Percentiles rank a stretch among this genome's conserved stretches.
Conservation (phyloP, 1,140 invertebrate species). For the Plectrocnemia conspersa region DNA sequence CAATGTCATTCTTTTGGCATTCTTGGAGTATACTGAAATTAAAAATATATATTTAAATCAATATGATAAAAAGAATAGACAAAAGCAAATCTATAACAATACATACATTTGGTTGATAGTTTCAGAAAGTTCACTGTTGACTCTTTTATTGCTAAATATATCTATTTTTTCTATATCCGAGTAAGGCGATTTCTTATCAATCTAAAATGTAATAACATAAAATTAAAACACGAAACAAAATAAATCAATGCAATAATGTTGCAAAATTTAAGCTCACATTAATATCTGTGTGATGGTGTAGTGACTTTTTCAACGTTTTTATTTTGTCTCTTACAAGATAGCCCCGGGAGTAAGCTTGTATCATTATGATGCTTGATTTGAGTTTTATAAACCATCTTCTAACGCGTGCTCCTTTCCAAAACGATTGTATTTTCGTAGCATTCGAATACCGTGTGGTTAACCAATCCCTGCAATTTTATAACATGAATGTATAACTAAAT, state of each 20-base stretch:
- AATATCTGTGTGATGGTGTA: no score
- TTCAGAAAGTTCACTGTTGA: not conserved
- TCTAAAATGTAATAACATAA: no score
- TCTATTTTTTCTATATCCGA: not conserved
- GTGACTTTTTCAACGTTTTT: slow-evolving; percentile 25
- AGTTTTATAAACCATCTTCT: slow-evolving; percentile 65
- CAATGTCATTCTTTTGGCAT: slow-evolving; percentile 36
- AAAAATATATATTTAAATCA: not conserved
- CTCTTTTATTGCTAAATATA: not conserved
- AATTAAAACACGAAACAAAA: no score
- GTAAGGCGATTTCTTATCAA: no score
- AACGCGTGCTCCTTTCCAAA: slow-evolving; percentile 65
- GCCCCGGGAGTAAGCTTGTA: slow-evolving; percentile 71
- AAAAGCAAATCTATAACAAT: not conserved
- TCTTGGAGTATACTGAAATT: slow-evolving; percentile 22
- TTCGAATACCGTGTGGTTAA: slow-evolving; percentile 51
- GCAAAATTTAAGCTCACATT: no score
- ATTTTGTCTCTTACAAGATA: slow-evolving; percentile 45
- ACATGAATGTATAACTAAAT: not conserved
- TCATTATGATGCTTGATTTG: slow-evolving; percentile 53
- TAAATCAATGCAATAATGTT: no score
- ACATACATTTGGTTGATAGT: not conserved
- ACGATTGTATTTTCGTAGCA: slow-evolving; percentile 69
- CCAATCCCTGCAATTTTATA: slow-evolving; percentile 41
- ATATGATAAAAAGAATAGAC: not conserved